Conservation (phyloP, 1,140 invertebrate species). For the Eriosoma lanigerum region DNA sequence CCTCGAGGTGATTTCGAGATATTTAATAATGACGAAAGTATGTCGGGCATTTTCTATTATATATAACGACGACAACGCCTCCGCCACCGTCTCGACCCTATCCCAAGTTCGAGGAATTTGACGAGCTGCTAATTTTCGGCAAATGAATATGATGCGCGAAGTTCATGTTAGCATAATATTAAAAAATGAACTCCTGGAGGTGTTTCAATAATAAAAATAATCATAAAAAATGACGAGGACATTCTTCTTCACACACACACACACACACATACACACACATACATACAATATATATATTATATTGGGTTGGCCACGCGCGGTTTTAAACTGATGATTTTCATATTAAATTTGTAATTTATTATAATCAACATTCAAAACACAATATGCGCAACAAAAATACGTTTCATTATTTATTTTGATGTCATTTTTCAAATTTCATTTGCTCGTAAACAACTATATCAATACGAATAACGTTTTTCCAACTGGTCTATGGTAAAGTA, state of each 20-base stretch:
- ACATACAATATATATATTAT: no score
- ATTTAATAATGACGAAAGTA: constrained; percentile 50
- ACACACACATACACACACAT: no score
- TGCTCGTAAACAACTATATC: no score
- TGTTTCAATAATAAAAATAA: constrained; percentile 1
- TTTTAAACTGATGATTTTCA: no score
- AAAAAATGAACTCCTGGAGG: constrained; percentile 10
- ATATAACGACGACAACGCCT: neutral
- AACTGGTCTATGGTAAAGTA: no score
- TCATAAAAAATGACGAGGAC: neutral
- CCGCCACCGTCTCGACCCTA: neutral
- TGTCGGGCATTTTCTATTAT: constrained; percentile 40
- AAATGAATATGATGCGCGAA: neutral
- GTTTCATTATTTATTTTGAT: no score
- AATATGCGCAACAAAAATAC: no score
- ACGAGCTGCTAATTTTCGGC: constrained; percentile 43
- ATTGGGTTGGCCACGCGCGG: neutral
- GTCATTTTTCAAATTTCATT: no score
- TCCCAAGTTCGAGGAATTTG: constrained; percentile 24
- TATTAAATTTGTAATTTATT: constrained; percentile 7
- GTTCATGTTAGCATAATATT: constrained; percentile 34
- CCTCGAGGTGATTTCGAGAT: constrained; percentile 44
- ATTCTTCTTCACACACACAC: neutral
- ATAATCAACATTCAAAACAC: no score
- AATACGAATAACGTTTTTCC: no score